phyloP scores from a whole-genome alignment of 1,140 invertebrate genomes.

The Aphelinus certus region DNA sequence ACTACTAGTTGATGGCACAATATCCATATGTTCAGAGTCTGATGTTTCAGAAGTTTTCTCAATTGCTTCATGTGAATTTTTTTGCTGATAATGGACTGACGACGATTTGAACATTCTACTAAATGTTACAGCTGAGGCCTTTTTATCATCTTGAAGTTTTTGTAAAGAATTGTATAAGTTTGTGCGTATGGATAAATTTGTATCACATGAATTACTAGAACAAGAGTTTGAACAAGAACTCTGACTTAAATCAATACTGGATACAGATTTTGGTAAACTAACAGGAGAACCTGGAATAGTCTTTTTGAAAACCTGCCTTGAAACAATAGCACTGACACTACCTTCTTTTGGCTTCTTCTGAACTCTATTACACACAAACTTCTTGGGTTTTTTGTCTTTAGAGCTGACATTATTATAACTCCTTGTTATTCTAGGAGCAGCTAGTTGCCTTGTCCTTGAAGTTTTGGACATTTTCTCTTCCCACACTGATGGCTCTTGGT shows the following conservation, averaged over 20 bases:
- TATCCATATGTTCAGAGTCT: conserved; percentile 1
- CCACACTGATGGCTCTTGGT: conserved; percentile 51
- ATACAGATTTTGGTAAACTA: conserved; percentile 31
- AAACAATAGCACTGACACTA: conserved; percentile 52
- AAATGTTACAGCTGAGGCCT: conserved; percentile 43
- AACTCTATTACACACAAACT: conserved; percentile 35
- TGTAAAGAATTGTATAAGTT: conserved; percentile 58
- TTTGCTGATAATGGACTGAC: conserved; percentile 12
- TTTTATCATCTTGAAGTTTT: conserved; percentile 47
- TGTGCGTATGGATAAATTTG: conserved; percentile 60
- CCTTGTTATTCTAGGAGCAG: conserved; percentile 29
- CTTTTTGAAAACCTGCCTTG: conserved; percentile 54
- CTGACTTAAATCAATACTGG: conserved; percentile 12
- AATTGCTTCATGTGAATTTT: conserved; percentile 22
- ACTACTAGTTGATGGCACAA: not conserved
- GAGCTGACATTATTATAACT: conserved; percentile 14
- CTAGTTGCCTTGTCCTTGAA: conserved; percentile 2
- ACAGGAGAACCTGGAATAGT: conserved; percentile 20
- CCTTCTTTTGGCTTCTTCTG: conserved; percentile 27
- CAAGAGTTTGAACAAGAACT: conserved; percentile 31
- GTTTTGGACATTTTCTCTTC: not conserved
- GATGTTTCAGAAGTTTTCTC: conserved; percentile 13
- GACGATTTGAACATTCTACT: conserved; percentile 42
- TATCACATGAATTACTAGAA: conserved; percentile 48
- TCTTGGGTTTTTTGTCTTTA: conserved; percentile 16